These are phyloP conservation scores for Hetaerina americana DNA, from an alignment of 1,140 invertebrate genomes.

Conservation along the genomic window DNA sequence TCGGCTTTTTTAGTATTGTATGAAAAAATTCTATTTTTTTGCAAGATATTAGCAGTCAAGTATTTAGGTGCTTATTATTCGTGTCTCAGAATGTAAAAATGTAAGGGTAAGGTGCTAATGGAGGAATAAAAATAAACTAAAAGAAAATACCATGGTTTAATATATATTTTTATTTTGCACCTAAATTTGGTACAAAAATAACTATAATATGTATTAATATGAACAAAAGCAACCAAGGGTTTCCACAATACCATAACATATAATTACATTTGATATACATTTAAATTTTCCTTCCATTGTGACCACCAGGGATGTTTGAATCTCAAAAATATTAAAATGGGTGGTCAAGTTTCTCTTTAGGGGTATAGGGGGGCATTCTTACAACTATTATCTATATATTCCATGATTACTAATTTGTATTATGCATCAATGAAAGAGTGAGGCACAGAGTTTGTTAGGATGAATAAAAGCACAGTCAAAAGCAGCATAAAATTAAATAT, in stretches of 20 bases:
- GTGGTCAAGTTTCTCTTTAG: not conserved
- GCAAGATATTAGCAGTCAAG: too few relatives aligned
- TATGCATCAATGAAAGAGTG: not conserved
- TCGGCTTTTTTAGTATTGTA: too few relatives aligned
- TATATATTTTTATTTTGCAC: slow-evolving; percentile 1
- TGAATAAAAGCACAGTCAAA: not conserved
- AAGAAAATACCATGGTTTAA: not conserved
- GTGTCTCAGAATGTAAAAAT: too few relatives aligned
- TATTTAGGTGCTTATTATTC: too few relatives aligned
- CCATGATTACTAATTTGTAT: not conserved
- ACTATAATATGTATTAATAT: not conserved
- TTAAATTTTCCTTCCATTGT: too few relatives aligned
- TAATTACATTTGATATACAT: slow-evolving; percentile 1
- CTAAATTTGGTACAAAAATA: not conserved
- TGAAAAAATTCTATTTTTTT: too few relatives aligned
- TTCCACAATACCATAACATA: not conserved
- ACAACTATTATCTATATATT: not conserved
- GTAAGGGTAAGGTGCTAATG: too few relatives aligned
- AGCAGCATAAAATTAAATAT: not conserved
- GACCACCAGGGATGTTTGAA: not conserved
- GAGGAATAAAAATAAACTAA: too few relatives aligned
- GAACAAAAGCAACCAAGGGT: not conserved
- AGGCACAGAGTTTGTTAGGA: not conserved
- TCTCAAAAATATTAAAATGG: not conserved
- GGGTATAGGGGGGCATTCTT: not conserved